phyloP scores from a whole-genome alignment of 2,113 vertebrate genomes.

The Thymallus thymallus region DNA sequence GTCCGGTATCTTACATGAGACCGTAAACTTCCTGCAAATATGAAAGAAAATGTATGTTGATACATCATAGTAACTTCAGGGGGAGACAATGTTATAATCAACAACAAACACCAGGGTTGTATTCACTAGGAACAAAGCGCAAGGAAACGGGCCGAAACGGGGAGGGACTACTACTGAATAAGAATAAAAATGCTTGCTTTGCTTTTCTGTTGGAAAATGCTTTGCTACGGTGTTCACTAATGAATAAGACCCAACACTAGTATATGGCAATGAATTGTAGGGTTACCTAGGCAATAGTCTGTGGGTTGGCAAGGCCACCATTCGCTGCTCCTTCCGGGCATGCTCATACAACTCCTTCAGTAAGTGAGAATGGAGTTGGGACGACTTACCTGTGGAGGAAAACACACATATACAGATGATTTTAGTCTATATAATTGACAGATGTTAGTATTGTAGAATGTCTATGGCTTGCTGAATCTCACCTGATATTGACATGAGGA shows the following conservation, averaged over 20 bases:
- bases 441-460: not conserved
- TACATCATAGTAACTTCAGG: too few species aligned
- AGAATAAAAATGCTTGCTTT: too few species aligned
- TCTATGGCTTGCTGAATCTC: conserved; percentile 17
- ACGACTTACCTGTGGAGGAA: conserved; percentile 77
- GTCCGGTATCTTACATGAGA: conserved; percentile 85
- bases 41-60: too few species aligned
- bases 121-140: too few species aligned
- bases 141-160: too few species aligned
- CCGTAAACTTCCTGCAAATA: conserved; percentile 75
- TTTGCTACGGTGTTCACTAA: too few species aligned
- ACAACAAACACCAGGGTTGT: too few species aligned
- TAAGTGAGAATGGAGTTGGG: conserved; percentile 85
- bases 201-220: too few species aligned
- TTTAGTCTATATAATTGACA: not conserved
- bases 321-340: conserved; percentile 75
- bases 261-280: too few species aligned
- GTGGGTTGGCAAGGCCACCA: conserved; percentile 81
- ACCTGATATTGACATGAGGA: conserved; percentile 92
- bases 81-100: too few species aligned
- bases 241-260: too few species aligned
- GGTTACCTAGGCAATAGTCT: conserved; percentile 82
- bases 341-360: conserved; percentile 84
- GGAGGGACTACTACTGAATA: too few species aligned
- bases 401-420: not conserved